Evolutionary conservation across 2,113 vertebrate species (phyloP), one percentile per base, ranked within the genome.

Genomic region (Psephotus haematonotus): DNA sequence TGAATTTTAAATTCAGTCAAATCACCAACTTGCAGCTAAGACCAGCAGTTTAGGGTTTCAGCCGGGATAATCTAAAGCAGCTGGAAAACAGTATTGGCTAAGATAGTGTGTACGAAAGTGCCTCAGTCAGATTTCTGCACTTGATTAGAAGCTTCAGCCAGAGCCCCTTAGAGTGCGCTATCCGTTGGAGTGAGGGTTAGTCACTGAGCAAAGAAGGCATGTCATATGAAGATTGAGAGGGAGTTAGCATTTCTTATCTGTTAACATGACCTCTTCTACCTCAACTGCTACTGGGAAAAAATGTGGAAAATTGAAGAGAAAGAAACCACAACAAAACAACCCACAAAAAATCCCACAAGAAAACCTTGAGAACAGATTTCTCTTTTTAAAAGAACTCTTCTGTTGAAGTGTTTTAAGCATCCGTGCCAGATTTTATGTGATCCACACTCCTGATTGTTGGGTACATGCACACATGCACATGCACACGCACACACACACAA

Each of bases 161-260:
- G 44, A 27, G 7, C 11, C 43, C 93, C 65, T 72, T 29, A 60
- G 13, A 0, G 1, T 8, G 4, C 37, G 14, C 41, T 78, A 69
- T 50, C 46, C n/a, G 6, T 28, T 46, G 69, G 81, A 53, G 41
- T 13, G 62, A 47, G 27, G 6, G 39, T 90, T 72, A 92, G 77
- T 92, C 84, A 82, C 53, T 2, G 10, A 93, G 65, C 22, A 44
- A 83, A 91, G 72, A 95, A 94, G 60, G 19, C 83, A 76, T 88
- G 23, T 88, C 77, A 50, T 89, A 90, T 94, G 76, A 95, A 97
- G 92, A 97, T 31, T 95, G 92, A 97, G 86, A 91, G 25, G 55
- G 76, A 84, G 72, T 90, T 87, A 88, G 68, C 63, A 77, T 94
- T 93, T 97, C 68, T 94, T 82, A 70, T 22, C 24, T 82, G 28